Base-by-base conservation (phyloP, 2,113 vertebrate species). In the Melozone crissalis region DNA sequence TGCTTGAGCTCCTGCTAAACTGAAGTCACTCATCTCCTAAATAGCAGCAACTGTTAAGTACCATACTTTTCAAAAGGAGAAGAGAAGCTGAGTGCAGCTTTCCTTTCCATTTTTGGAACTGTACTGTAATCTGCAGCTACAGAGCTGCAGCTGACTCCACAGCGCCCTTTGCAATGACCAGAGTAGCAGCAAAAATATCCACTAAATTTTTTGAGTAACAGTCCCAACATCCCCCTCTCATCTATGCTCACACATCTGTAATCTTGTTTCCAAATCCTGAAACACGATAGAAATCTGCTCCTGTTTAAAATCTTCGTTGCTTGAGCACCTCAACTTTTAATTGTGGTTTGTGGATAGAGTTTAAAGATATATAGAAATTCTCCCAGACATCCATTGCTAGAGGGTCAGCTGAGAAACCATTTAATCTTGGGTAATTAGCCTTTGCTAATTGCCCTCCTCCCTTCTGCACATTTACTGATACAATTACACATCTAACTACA, bases 71-170 rank as follows among this genome's bases (percentile, higher is more conserved):
- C 90, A 95, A 89, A 90, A 83, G 59, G 82, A 88, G 35, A 87
- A 94, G 67, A 84, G 82, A 93, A 93, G 80, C 72, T 87, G 74
- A 94, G 77, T 47, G 51, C 52, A 55, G 62, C 31, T 89, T 95
- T 80, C 81, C 72, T 96, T 95, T 94, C 94, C 91, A 95, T 96
- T 96, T 96, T 96, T 95, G 92, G 91, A 96, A 76, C 87, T 96
- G 74, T 83, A 44, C 71, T 83, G 79, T 68, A 72, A 59, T 90
- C 65, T 65, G 39, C 63, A 92, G 88, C 76, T 95, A 83, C 41
- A 87, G 86, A 90, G 72, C 62, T 76, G 82, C 90, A 96, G 85
- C 81, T 90, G 87, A 91, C 57, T 91, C 23, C 37, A 47, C 78
- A 92, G 31, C 47, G 89, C 46, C 54, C 81, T 94, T 67, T 82